These are phyloP conservation scores for Acleris laterana DNA, from an alignment of 2,888 invertebrate species.

Conservation along the genomic window DNA sequence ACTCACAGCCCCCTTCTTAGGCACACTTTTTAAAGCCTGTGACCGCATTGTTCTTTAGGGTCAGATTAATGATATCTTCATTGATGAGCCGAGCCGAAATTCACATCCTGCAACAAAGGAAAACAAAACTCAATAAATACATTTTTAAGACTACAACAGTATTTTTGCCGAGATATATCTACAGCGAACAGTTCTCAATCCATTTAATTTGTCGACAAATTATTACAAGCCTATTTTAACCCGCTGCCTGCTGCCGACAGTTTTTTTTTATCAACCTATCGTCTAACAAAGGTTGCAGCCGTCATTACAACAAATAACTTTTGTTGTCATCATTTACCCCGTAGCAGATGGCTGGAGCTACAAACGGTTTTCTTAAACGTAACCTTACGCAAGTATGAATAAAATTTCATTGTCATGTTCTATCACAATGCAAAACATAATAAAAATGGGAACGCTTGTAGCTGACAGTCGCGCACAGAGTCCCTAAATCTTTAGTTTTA, in stretches of 20 bases:
- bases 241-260: slow-evolving; percentile 23
- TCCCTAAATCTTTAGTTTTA: too few species aligned
- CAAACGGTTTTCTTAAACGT: slow-evolving; percentile 46
- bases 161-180: too few species aligned
- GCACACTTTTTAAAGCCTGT: slow-evolving; percentile 74
- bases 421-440: not conserved
- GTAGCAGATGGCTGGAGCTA: slow-evolving; percentile 58
- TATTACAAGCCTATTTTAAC: slow-evolving; percentile 47
- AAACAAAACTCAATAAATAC: slow-evolving; percentile 29
- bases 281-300: slow-evolving; percentile 52
- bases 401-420: not conserved
- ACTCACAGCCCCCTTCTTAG: slow-evolving; percentile 74
- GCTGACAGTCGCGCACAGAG: too few species aligned
- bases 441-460: not conserved
- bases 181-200: too few species aligned
- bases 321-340: slow-evolving; percentile 53
- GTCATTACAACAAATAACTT: slow-evolving; percentile 53
- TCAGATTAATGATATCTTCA: slow-evolving; percentile 66
- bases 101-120: slow-evolving; percentile 79
- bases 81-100: slow-evolving; percentile 62
- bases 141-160: not conserved
- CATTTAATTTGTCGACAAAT: not conserved
- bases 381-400: slow-evolving; percentile 38
- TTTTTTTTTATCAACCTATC: slow-evolving; percentile 10
- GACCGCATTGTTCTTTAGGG: slow-evolving; percentile 78